A percentile compares a stretch with the other conserved stretches of the same genome.
phyloP scores from a whole-genome alignment of 2,113 vertebrate species.

The Gobius niger region DNA sequence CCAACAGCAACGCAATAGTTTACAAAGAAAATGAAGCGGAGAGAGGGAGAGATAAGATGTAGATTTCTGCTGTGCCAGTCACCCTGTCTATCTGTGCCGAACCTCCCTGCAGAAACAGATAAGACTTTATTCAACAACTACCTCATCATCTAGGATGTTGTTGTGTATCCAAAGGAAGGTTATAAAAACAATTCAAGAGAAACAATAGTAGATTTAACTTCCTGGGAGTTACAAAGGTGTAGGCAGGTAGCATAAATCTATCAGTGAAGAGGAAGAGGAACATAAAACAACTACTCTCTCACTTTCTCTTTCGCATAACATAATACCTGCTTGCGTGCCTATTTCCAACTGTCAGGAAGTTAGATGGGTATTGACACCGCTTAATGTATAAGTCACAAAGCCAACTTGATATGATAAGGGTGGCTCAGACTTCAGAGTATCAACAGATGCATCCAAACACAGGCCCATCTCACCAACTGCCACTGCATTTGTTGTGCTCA shows the following conservation, averaged over 20 bases:
- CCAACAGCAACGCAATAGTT: not conserved
- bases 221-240: not conserved
- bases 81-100: conserved; percentile 15
- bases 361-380: too few relatives aligned
- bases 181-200: too few relatives aligned
- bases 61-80: conserved; percentile 5
- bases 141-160: not conserved
- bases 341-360: too few relatives aligned
- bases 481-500: conserved; percentile 26
- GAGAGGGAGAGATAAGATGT: conserved; percentile 21
- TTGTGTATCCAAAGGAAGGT: not conserved
- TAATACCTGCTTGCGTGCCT: too few relatives aligned
- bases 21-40: not conserved
- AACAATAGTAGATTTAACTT: not conserved
- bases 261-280: conserved; percentile 3
- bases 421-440: not conserved
- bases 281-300: conserved; percentile 22
- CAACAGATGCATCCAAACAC: conserved; percentile 12
- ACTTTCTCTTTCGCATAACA: too few relatives aligned
- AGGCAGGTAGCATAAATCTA: not conserved
- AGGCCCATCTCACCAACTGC: conserved; percentile 28
- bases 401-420: not conserved
- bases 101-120: conserved; percentile 8
- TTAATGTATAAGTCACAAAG: too few relatives aligned
- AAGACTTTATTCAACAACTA: conserved; percentile 15